phyloP scores from a whole-genome alignment of 2,888 invertebrate genomes.

The Sarcophaga variegata region DNA sequence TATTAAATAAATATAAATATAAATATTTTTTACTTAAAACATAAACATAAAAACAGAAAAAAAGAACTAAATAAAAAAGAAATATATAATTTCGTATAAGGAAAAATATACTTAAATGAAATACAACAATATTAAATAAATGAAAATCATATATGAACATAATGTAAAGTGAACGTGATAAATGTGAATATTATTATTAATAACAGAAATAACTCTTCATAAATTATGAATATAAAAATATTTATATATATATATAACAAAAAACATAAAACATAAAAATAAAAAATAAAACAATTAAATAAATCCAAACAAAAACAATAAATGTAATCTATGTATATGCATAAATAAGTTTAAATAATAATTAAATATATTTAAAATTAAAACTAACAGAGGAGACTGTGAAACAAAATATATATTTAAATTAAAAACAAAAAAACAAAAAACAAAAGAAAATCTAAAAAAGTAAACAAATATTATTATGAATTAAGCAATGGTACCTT shows the following conservation, averaged over 20 bases:
- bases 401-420: constrained; percentile 65
- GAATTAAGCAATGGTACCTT: constrained; percentile 70
- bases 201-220: constrained; percentile 54
- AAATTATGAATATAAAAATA: constrained; percentile 51
- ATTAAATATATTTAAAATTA: constrained; percentile 65
- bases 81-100: constrained; percentile 60
- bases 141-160: constrained; percentile 68
- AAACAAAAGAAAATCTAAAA: constrained; percentile 47
- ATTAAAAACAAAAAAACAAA: constrained; percentile 19
- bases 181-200: constrained; percentile 68
- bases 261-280: background rate
- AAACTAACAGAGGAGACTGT: constrained; percentile 73
- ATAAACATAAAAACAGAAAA: constrained; percentile 43
- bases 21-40: constrained; percentile 69
- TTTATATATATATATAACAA: constrained; percentile 12
- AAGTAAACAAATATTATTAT: constrained; percentile 51
- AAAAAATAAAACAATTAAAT: background rate
- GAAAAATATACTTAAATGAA: constrained; percentile 63
- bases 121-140: constrained; percentile 46
- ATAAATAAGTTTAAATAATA: constrained; percentile 61
- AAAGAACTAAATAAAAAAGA: constrained; percentile 28
- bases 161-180: constrained; percentile 71
- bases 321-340: constrained; percentile 66
- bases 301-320: constrained; percentile 59
- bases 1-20: constrained; percentile 67